Conservation (phyloP, 2,888 invertebrate genomes). For the Drosophila differens region DNA sequence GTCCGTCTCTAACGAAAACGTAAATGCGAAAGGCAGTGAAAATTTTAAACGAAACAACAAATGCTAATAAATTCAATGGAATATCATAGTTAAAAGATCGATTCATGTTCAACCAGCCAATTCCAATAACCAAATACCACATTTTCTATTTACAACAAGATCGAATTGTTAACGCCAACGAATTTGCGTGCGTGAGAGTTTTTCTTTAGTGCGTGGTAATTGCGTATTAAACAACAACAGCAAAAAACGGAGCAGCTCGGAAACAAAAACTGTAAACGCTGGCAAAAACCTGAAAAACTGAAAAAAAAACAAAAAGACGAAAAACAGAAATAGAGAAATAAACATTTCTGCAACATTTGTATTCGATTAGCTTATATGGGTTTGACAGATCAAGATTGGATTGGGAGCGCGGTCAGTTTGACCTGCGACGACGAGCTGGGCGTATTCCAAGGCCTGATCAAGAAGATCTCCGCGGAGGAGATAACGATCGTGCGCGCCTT, state of each 20-base stretch:
- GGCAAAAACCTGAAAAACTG: slow-evolving; percentile 51
- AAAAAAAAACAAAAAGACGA: slow-evolving; percentile 20
- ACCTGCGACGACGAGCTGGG: slow-evolving; percentile 92
- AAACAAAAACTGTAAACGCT: slow-evolving; percentile 62
- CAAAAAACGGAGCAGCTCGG: slow-evolving; percentile 28
- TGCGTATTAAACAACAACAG: slow-evolving; percentile 77
- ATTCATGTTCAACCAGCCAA: slow-evolving; percentile 25
- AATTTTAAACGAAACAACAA: slow-evolving; percentile 53
- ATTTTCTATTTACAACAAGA: slow-evolving; percentile 1
- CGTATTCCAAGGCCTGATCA: slow-evolving; percentile 91
- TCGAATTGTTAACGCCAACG: slow-evolving; percentile 9
- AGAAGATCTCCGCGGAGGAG: slow-evolving; percentile 89
- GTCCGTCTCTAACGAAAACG: slow-evolving; percentile 56
- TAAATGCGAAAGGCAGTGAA: slow-evolving; percentile 63
- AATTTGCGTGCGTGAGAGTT: slow-evolving; percentile 18
- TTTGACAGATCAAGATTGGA: slow-evolving; percentile 81
- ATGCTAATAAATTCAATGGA: slow-evolving; percentile 43
- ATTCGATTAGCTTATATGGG: slow-evolving; percentile 56
- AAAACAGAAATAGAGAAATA: slow-evolving; percentile 13
- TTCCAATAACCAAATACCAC: slow-evolving; percentile 7
- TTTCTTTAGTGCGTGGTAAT: slow-evolving; percentile 62
- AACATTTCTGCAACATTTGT: slow-evolving; percentile 22
- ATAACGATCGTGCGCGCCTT: slow-evolving; percentile 93
- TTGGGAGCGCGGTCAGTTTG: slow-evolving; percentile 93
- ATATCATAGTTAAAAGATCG: slow-evolving; percentile 28